Conservation (phyloP, 2,797 vertebrate genomes). For the Hephaestus fuliginosus region DNA sequence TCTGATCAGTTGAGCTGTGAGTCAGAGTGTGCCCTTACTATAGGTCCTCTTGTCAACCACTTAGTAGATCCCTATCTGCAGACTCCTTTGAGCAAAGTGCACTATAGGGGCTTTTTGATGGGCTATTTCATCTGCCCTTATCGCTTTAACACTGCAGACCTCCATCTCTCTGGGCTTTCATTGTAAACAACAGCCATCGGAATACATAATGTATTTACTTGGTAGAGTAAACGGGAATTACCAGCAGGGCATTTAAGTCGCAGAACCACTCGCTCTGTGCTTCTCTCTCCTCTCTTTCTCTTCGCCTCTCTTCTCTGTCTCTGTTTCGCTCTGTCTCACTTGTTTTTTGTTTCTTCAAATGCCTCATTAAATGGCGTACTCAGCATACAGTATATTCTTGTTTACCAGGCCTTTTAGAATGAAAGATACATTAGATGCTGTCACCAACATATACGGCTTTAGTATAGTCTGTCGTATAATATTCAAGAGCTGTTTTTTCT, state of each 20-base stretch:
- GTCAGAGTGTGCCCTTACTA: conserved; percentile 40
- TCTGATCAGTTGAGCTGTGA: conserved; percentile 40
- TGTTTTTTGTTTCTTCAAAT: neutral
- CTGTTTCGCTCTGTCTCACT: neutral
- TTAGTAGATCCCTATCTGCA: conserved; percentile 50
- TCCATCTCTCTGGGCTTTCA: conserved; percentile 19
- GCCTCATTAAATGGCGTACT: neutral
- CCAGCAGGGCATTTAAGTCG: conserved; percentile 10
- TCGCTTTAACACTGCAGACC: conserved; percentile 34
- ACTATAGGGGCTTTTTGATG: conserved; percentile 48
- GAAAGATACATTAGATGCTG: neutral
- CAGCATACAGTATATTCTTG: neutral
- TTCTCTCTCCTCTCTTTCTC: conserved; percentile 3
- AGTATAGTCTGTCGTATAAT: neutral
- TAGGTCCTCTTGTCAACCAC: conserved; percentile 54
- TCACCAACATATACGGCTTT: neutral
- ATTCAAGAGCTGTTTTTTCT: neutral
- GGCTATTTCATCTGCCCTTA: conserved; percentile 50
- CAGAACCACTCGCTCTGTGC: conserved; percentile 1
- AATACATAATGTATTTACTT: conserved; percentile 59
- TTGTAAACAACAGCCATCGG: conserved; percentile 51
- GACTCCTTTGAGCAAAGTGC: conserved; percentile 54
- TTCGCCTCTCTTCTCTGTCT: neutral
- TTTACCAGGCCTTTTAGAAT: conserved; percentile 11
- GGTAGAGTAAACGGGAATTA: conserved; percentile 39